Percentiles rank a stretch among this genome's conserved stretches.
phyloP scores from a whole-genome alignment of 2,113 vertebrate species.

The Oostethus manadensis region DNA sequence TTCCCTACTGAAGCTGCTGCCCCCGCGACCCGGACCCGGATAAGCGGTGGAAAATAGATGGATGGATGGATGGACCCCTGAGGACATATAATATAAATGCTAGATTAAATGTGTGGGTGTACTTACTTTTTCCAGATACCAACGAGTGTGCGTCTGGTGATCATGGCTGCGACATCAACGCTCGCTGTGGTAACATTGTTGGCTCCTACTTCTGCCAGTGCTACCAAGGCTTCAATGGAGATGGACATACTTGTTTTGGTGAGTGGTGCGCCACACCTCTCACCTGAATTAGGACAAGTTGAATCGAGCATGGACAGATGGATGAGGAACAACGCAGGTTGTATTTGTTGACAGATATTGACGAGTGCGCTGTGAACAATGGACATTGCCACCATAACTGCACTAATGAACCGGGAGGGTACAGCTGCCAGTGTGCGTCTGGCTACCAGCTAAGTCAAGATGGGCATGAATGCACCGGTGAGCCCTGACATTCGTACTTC shows the following conservation, averaged over 20 bases:
- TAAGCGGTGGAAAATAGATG: too few relatives aligned
- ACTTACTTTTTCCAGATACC: constrained; percentile 55
- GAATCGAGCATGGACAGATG: too few relatives aligned
- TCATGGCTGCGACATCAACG: constrained; percentile 71
- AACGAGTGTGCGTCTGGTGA: constrained; percentile 71
- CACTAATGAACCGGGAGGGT: constrained; percentile 63
- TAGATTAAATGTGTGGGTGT: not conserved
- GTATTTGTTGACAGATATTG: constrained; percentile 60
- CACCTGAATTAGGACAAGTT: not conserved
- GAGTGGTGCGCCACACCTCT: constrained; percentile 13
- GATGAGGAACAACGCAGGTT: not conserved
- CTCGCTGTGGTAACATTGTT: constrained; percentile 75
- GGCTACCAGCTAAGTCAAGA: constrained; percentile 63
- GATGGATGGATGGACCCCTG: not conserved
- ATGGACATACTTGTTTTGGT: constrained; percentile 75
- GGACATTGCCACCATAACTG: constrained; percentile 70
- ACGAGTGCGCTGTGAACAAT: constrained; percentile 67
- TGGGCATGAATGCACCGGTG: constrained; percentile 70
- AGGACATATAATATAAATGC: constrained; percentile 14
- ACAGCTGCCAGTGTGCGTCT: constrained; percentile 60
- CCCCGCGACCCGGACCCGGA: too few relatives aligned
- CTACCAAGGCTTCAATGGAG: constrained; percentile 74
- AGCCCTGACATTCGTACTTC: not conserved
- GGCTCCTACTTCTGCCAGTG: constrained; percentile 80
- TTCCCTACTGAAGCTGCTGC: too few relatives aligned